phyloP scores from a whole-genome alignment of 2,113 vertebrate species.

The Motacilla alba region DNA sequence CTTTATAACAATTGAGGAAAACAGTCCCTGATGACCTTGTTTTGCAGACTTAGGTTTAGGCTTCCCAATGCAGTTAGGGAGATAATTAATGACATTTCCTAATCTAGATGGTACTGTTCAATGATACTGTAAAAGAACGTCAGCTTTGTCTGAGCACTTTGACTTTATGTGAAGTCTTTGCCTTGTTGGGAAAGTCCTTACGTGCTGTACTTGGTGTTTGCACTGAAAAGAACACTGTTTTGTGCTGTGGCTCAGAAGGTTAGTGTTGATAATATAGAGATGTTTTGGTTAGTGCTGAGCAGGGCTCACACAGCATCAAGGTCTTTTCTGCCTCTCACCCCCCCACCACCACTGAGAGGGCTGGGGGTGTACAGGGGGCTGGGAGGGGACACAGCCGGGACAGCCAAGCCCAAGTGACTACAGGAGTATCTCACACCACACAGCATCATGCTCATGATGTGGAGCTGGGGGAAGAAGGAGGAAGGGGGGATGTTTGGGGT shows the following conservation, averaged over 20 bases:
- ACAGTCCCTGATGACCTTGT: neutral
- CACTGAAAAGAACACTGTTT: neutral
- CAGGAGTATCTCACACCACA: neutral
- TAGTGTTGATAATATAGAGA: neutral
- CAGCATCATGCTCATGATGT: neutral
- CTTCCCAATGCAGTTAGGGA: neutral
- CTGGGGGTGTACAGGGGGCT: neutral
- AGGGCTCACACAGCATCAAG: neutral
- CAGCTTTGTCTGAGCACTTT: neutral
- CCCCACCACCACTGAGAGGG: accelerated
- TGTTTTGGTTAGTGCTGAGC: neutral
- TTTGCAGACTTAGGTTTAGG: neutral
- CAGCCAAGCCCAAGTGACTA: neutral
- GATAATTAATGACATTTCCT: neutral
- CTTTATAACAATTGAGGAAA: neutral
- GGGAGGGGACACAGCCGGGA: neutral
- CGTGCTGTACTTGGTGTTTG: neutral
- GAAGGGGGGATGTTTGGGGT: neutral
- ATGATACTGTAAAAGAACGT: neutral
- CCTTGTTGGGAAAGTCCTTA: neutral
- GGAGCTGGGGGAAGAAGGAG: neutral
- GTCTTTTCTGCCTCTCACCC: neutral
- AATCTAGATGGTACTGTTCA: neutral
- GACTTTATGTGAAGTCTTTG: neutral
- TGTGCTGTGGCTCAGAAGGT: neutral